These are phyloP conservation scores for Schlechtendalia chinensis DNA, from an alignment of 1,140 invertebrate species.

Conservation along the genomic window DNA sequence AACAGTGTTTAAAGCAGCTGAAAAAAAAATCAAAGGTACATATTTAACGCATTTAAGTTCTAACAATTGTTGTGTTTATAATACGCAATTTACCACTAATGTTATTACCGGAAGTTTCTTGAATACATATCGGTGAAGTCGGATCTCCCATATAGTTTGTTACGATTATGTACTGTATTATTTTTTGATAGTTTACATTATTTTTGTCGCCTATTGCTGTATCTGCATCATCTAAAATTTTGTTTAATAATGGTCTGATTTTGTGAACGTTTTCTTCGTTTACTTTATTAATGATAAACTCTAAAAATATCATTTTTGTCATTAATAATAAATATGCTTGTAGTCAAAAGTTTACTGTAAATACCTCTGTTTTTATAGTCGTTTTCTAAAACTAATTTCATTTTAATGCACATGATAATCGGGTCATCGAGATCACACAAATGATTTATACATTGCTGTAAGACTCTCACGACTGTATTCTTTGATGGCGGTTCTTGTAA, in stretches of 20 bases:
- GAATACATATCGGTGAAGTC: neutral
- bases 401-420: neutral
- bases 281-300: neutral
- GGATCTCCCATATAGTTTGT: conserved; percentile 33
- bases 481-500: neutral
- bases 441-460: neutral
- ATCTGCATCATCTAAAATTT: neutral
- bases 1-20: neutral
- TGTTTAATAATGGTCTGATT: neutral
- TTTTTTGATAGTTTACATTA: neutral
- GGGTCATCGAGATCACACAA: neutral
- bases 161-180: conserved; percentile 26
- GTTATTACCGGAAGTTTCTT: neutral
- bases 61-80: too few species aligned
- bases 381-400: neutral
- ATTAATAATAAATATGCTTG: too few species aligned
- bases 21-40: too few species aligned
- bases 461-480: neutral
- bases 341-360: too few species aligned
- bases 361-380: conserved; percentile 26
- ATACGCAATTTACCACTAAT: too few species aligned
- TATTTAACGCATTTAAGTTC: too few species aligned
- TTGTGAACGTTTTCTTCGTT: neutral
- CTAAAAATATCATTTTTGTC: neutral
- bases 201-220: too few species aligned